Percentiles rank a stretch among this genome's conserved stretches.
Evolutionary conservation across 37 sponge, comb jelly and placozoan species (phyloP).

Genomic region (Mnemiopsis leidyi): DNA sequence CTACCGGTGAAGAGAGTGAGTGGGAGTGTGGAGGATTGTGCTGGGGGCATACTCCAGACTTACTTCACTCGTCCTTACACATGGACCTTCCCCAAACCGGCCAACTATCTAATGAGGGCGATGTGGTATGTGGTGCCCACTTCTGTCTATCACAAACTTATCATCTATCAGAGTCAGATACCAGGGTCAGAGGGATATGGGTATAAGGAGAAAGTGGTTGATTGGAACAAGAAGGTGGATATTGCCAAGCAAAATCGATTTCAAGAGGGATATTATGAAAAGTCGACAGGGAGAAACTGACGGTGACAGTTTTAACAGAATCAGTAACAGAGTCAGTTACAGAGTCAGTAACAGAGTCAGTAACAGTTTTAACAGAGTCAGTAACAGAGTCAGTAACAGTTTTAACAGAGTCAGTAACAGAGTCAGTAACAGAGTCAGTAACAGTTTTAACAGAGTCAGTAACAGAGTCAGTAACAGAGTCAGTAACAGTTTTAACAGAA

Average conservation of each 20-base stretch:
- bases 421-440: too few relatives aligned
- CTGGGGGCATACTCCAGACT: background rate
- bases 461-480: too few relatives aligned
- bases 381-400: too few relatives aligned
- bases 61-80: background rate
- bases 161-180: background rate
- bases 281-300: background rate
- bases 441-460: too few relatives aligned
- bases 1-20: background rate
- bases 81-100: background rate
- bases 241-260: background rate
- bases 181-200: background rate
- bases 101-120: background rate
- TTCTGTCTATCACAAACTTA: background rate
- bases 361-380: too few relatives aligned
- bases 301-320: too few relatives aligned
- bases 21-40: slow-evolving; percentile 16
- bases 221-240: background rate
- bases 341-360: too few relatives aligned
- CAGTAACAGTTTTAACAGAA: too few relatives aligned
- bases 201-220: background rate
- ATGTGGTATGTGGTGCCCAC: slow-evolving; percentile 10
- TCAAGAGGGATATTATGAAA: background rate
- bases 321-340: too few relatives aligned
- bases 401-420: too few relatives aligned